Evolutionary conservation across 2,113 vertebrate species (phyloP).

Genomic region (Ceratotherium simum): DNA sequence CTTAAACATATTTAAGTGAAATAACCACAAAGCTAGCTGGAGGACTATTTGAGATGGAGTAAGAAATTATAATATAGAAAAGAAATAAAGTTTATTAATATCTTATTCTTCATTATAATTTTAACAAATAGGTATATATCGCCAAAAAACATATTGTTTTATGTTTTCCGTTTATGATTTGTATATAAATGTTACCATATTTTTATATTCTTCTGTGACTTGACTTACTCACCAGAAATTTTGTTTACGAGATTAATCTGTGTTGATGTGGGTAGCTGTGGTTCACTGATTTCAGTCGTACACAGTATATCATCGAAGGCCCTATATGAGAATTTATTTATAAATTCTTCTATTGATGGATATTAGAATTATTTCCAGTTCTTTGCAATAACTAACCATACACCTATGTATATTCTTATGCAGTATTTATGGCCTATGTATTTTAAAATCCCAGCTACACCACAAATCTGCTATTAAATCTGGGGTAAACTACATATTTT

Average conservation of each 20-base stretch:
- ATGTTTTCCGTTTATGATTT: not conserved
- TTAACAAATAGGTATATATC: not conserved
- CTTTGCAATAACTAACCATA: not conserved
- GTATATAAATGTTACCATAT: not conserved
- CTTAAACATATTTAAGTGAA: not conserved
- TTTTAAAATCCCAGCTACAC: not conserved
- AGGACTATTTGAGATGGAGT: not conserved
- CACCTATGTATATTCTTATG: not conserved
- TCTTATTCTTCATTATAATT: conserved; percentile 26
- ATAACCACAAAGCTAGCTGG: not conserved
- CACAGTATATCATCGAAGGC: not conserved
- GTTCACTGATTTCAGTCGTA: not conserved
- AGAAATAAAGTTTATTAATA: not conserved
- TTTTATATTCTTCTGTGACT: not conserved
- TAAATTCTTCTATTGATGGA: not conserved
- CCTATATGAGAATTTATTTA: not conserved
- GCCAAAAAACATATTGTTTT: not conserved
- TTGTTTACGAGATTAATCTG: not conserved
- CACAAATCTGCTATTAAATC: not conserved
- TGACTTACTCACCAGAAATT: not conserved
- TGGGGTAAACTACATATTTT: not conserved
- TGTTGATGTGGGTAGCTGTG: not conserved
- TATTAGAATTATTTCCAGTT: not conserved
- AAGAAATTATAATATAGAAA: not conserved
- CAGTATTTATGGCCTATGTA: not conserved